Percentiles rank a stretch among this genome's conserved stretches.
Evolutionary conservation across 2,113 vertebrate genomes (phyloP).

Genomic region (Chaetodon auriga): DNA sequence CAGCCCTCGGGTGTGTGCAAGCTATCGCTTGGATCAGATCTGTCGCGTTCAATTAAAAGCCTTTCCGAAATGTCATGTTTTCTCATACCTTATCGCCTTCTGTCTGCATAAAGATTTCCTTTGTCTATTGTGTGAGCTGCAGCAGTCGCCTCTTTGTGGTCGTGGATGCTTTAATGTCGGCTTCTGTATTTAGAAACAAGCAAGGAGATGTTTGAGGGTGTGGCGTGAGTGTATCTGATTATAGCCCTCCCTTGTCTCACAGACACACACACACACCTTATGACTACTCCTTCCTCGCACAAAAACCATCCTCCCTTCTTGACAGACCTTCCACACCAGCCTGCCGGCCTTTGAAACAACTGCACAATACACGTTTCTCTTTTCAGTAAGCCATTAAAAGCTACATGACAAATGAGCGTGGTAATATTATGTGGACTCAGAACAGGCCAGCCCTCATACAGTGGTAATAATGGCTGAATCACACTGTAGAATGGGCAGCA

Average conservation of each 20-base stretch:
- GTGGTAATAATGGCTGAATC: conserved; percentile 58
- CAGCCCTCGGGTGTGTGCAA: conserved; percentile 31
- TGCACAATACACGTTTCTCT: conserved; percentile 18
- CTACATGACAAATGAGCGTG: conserved; percentile 62
- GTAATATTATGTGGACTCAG: conserved; percentile 55
- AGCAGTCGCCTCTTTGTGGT: conserved; percentile 9
- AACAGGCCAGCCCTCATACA: conserved; percentile 27
- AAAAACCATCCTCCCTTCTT: background rate
- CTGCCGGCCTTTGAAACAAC: conserved; percentile 22
- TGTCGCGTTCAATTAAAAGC: conserved; percentile 70
- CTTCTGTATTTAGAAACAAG: conserved; percentile 54
- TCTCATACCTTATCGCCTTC: conserved; percentile 43
- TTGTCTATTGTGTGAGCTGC: conserved; percentile 50
- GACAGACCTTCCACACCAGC: conserved; percentile 25
- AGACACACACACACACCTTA: conserved; percentile 40
- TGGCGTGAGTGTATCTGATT: conserved; percentile 54
- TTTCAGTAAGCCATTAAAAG: conserved; percentile 34
- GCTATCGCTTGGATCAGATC: conserved; percentile 68
- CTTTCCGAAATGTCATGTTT: conserved; percentile 25
- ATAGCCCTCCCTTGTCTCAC: conserved; percentile 36
- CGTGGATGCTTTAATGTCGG: conserved; percentile 37
- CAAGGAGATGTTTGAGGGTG: conserved; percentile 57
- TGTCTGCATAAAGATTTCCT: conserved; percentile 16
- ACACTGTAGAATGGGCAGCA: conserved; percentile 39
- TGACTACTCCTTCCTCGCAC: conserved; percentile 14